Percentiles rank a stretch among this genome's conserved stretches.
Evolutionary conservation across 2,113 vertebrate species (phyloP).

Genomic region (Tauraco erythrolophus): DNA sequence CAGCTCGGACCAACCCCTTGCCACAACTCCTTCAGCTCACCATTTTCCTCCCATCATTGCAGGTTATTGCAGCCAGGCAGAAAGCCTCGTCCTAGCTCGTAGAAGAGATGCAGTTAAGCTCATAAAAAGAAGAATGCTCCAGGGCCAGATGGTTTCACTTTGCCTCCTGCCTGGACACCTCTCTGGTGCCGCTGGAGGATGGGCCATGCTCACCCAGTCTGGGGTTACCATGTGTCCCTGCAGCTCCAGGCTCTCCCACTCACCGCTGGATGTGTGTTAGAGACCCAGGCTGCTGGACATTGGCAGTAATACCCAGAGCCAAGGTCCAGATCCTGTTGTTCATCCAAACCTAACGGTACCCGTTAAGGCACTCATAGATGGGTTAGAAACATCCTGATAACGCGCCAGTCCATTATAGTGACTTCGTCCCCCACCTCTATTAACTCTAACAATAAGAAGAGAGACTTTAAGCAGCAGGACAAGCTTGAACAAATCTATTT

Average conservation of each 20-base stretch:
- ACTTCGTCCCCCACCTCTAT: not conserved
- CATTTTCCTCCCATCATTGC: not conserved
- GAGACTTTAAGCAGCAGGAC: not conserved
- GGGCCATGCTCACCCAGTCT: too few relatives aligned
- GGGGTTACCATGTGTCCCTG: rapidly evolving
- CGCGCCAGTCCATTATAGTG: rapidly evolving
- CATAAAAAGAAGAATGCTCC: not conserved
- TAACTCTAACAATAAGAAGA: not conserved
- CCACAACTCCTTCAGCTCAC: not conserved
- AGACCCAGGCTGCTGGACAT: not conserved
- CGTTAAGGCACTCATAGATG: not conserved
- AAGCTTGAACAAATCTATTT: not conserved
- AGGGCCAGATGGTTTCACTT: not conserved
- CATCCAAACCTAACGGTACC: not conserved
- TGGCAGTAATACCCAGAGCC: rapidly evolving
- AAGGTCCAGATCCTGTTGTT: rapidly evolving
- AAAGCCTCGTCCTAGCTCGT: not conserved
- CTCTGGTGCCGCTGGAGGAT: not conserved
- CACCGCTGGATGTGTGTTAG: rapidly evolving
- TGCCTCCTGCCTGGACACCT: not conserved
- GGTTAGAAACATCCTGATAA: not conserved
- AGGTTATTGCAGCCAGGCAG: not conserved
- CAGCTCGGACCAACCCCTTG: not conserved
- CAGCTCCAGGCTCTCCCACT: not conserved
- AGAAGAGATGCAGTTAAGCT: not conserved